Percentiles rank a stretch among this genome's conserved stretches.
These are phyloP conservation scores for Lasioglossum marginatum DNA, from an alignment of 2,888 invertebrate species.

Conservation along the genomic window DNA sequence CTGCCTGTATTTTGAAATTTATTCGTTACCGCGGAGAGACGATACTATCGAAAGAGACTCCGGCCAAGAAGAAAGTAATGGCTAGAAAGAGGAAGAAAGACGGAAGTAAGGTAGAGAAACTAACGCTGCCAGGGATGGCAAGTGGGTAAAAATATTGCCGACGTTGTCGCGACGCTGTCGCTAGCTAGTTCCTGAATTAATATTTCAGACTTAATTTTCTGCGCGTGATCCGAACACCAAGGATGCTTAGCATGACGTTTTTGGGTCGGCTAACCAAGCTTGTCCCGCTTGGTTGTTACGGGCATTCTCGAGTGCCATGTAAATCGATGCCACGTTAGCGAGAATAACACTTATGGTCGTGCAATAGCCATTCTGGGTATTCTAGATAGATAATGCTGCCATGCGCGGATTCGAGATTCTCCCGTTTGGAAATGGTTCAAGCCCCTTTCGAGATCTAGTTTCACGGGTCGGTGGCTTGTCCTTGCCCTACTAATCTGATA, in stretches of 20 bases:
- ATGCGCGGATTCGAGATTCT: not conserved
- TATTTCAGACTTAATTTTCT: constrained; percentile 80
- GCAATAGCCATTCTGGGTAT: constrained; percentile 47
- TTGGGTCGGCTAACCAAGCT: constrained; percentile 56
- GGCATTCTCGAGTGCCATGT: constrained; percentile 44
- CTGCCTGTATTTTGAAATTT: constrained; percentile 43
- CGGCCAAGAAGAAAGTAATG: constrained; percentile 35
- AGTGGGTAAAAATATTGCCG: constrained; percentile 37
- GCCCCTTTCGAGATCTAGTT: constrained; percentile 54
- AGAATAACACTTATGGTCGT: constrained; percentile 47
- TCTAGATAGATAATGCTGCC: constrained; percentile 15
- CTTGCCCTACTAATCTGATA: constrained; percentile 56
- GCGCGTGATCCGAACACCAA: constrained; percentile 59
- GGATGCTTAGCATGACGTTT: constrained; percentile 57
- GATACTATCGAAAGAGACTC: constrained; percentile 35
- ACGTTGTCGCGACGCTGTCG: constrained; percentile 43
- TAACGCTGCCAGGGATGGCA: not conserved
- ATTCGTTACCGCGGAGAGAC: constrained; percentile 33
- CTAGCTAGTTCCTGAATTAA: constrained; percentile 71
- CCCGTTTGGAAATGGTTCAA: constrained; percentile 43
- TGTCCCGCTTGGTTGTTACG: not conserved
- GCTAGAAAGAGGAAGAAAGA: constrained; percentile 18
- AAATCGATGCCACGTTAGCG: constrained; percentile 52
- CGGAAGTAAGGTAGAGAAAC: not conserved
- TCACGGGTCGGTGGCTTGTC: constrained; percentile 58